These are phyloP conservation scores for Pardosa pseudoannulata DNA, from an alignment of 2,888 invertebrate genomes.

Conservation along the genomic window DNA sequence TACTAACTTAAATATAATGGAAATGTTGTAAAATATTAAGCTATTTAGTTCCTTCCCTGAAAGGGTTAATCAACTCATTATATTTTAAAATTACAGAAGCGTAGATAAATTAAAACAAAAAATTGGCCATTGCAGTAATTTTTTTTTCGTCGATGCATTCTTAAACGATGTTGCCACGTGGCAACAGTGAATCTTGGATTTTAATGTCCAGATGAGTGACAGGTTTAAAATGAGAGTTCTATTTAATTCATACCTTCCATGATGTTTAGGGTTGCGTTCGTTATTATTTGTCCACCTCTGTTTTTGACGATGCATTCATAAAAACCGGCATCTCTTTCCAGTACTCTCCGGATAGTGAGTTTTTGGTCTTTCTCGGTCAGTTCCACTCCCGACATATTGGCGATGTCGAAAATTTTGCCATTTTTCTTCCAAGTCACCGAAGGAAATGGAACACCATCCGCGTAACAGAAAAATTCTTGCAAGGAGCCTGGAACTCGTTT, in stretches of 20 bases:
- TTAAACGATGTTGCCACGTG: too few species aligned
- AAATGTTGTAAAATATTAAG: too few species aligned
- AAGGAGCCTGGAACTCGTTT: conserved; percentile 11
- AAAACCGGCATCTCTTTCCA: conserved; percentile 72
- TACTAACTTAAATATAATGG: too few species aligned
- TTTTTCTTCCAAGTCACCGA: conserved; percentile 62
- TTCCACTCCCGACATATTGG: conserved; percentile 71
- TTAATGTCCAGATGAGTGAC: too few species aligned
- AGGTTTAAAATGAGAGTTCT: too few species aligned
- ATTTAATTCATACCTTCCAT: conserved; percentile 36
- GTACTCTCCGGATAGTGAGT: conserved; percentile 68
- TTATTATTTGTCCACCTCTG: conserved; percentile 62
- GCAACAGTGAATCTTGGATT: too few species aligned
- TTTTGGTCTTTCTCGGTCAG: conserved; percentile 63
- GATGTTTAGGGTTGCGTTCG: conserved; percentile 38
- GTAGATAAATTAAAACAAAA: too few species aligned
- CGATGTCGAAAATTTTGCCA: conserved; percentile 53
- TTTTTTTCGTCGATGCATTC: too few species aligned
- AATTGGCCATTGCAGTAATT: too few species aligned
- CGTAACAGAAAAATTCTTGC: conserved; percentile 56
- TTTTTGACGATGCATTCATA: conserved; percentile 73
- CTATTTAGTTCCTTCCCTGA: too few species aligned
- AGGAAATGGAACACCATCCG: conserved; percentile 49
- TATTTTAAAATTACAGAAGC: too few species aligned
- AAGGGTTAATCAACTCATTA: too few species aligned